Evolutionary conservation across 2,797 vertebrate genomes (phyloP).

Genomic region (Leptatherina wallacei): DNA sequence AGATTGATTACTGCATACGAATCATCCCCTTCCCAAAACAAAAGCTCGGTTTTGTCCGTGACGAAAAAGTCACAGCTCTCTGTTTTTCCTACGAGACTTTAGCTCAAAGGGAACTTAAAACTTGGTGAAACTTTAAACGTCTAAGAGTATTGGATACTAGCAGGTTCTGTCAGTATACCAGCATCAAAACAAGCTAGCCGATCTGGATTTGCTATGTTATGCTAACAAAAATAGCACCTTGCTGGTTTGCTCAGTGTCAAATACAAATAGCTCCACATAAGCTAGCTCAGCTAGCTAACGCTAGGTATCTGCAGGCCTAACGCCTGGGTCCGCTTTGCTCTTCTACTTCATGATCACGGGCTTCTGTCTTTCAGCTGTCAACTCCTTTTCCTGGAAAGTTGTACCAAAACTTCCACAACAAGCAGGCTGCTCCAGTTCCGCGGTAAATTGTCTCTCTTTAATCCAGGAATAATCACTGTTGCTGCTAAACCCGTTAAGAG

Average conservation of each 20-base stretch:
- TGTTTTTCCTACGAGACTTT: not conserved
- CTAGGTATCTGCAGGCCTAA: constrained; percentile 64
- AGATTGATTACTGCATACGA: constrained; percentile 18
- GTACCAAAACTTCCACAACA: constrained; percentile 45
- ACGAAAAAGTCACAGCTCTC: constrained; percentile 21
- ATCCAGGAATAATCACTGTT: constrained; percentile 54
- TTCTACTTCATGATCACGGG: constrained; percentile 67
- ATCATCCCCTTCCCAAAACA: constrained; percentile 19
- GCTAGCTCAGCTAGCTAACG: constrained; percentile 64
- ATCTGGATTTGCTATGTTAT: constrained; percentile 54
- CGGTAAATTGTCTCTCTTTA: constrained; percentile 32
- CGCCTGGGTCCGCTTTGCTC: constrained; percentile 59
- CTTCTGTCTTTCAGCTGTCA: constrained; percentile 38
- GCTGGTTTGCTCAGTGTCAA: constrained; percentile 68
- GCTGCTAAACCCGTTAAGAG: constrained; percentile 8
- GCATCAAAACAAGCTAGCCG: constrained; percentile 55
- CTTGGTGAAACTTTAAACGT: constrained; percentile 60
- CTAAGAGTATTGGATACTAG: not conserved
- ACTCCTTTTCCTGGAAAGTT: constrained; percentile 39
- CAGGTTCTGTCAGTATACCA: constrained; percentile 15
- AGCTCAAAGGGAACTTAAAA: constrained; percentile 29
- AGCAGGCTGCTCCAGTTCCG: constrained; percentile 23
- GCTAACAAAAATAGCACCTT: constrained; percentile 66
- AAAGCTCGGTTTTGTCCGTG: constrained; percentile 46
- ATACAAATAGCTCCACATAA: constrained; percentile 56